phyloP scores from a whole-genome alignment of 1,140 invertebrate genomes.

The Zaprionus lachaisei region DNA sequence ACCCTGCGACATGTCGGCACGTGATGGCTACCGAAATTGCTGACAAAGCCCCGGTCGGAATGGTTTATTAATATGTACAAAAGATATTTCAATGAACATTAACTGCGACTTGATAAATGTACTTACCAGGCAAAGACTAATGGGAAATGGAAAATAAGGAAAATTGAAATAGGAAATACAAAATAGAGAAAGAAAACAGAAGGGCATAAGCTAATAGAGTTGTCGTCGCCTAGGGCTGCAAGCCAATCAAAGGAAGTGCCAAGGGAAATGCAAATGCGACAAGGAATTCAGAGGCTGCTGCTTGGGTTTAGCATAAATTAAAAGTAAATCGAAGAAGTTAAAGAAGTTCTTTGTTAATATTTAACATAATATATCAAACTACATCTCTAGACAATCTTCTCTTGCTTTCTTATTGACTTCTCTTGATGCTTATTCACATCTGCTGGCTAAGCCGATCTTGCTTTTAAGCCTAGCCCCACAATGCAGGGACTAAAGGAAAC shows the following conservation, averaged over 20 bases:
- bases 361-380: background rate
- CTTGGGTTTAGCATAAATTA: background rate
- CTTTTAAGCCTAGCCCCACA: slow-evolving; percentile 5
- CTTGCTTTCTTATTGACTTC: background rate
- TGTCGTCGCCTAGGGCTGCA: background rate
- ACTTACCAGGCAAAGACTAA: slow-evolving; percentile 8
- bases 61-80: slow-evolving; percentile 57
- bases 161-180: background rate
- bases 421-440: background rate
- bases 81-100: slow-evolving; percentile 36
- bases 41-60: slow-evolving; percentile 34
- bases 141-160: slow-evolving; percentile 9
- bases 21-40: slow-evolving; percentile 38
- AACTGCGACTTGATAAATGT: slow-evolving; percentile 56
- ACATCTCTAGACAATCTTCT: background rate
- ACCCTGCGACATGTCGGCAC: slow-evolving; percentile 32
- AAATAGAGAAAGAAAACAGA: slow-evolving; percentile 3
- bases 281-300: background rate
- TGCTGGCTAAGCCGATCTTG: background rate
- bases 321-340: background rate
- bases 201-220: background rate
- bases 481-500: slow-evolving; percentile 1
- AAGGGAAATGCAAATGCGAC: background rate
- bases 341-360: background rate
- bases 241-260: background rate